These are phyloP conservation scores for Oegoconia quadripuncta DNA, from an alignment of 2,888 invertebrate species.

Conservation along the genomic window DNA sequence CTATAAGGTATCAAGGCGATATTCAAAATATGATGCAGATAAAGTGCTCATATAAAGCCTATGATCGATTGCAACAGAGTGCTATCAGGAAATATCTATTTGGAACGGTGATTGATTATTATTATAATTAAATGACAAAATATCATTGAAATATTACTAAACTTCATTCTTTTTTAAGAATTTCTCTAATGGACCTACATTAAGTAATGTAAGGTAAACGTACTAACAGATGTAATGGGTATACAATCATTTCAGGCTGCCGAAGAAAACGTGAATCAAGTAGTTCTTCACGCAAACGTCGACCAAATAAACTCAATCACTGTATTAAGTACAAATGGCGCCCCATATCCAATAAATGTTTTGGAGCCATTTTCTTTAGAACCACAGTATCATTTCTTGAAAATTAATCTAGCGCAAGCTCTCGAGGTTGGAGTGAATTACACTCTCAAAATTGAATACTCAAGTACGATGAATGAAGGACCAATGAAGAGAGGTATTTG, in stretches of 20 bases:
- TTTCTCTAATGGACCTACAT: no score
- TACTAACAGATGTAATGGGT: background rate
- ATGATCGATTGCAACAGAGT: no score
- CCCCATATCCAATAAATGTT: conserved; percentile 25
- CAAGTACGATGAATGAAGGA: conserved; percentile 71
- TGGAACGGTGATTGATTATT: no score
- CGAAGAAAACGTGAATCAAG: conserved; percentile 45
- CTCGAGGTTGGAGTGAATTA: conserved; percentile 50
- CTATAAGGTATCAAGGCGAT: no score
- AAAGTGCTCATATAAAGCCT: no score
- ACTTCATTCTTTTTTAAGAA: no score
- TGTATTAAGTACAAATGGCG: conserved; percentile 26
- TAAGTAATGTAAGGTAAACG: background rate
- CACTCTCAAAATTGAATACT: conserved; percentile 63
- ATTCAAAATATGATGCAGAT: no score
- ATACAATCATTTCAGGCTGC: conserved; percentile 38
- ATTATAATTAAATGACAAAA: no score
- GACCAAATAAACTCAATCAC: conserved; percentile 40
- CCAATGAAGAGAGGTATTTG: conserved; percentile 70
- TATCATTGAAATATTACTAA: no score
- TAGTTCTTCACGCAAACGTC: conserved; percentile 74
- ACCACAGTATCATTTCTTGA: conserved; percentile 65
- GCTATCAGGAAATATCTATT: no score
- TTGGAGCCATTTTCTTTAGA: conserved; percentile 31
- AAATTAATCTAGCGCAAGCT: conserved; percentile 43